Evolutionary conservation across 2,797 vertebrate species (phyloP).

Genomic region (Tragopan temminckii): DNA sequence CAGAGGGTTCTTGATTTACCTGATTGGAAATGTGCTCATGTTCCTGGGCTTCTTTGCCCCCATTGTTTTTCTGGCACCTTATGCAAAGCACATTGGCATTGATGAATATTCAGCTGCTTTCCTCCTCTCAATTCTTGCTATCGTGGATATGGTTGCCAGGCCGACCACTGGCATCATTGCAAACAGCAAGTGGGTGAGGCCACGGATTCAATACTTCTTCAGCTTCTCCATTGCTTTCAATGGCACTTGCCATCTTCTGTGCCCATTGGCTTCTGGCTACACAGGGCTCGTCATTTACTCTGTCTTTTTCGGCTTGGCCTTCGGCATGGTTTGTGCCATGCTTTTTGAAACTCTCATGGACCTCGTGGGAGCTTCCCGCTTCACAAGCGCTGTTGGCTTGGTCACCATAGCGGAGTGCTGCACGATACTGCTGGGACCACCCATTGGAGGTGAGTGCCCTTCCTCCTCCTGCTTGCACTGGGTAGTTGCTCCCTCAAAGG

Average conservation of each 20-base stretch:
- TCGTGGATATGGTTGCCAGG: constrained; percentile 87
- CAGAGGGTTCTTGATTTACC: constrained; percentile 88
- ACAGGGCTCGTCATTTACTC: constrained; percentile 78
- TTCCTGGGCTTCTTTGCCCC: constrained; percentile 88
- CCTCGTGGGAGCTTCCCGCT: constrained; percentile 83
- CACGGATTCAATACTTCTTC: constrained; percentile 87
- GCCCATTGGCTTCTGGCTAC: constrained; percentile 82
- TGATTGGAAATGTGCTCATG: constrained; percentile 86
- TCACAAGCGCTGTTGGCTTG: constrained; percentile 85
- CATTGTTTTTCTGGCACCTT: constrained; percentile 86
- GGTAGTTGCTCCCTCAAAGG: background rate
- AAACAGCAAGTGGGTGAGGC: constrained; percentile 85
- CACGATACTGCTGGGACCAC: constrained; percentile 85
- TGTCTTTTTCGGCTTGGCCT: constrained; percentile 81
- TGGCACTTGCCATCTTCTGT: constrained; percentile 85
- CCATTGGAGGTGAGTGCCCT: constrained; percentile 84
- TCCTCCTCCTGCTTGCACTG: background rate
- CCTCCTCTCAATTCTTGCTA: constrained; percentile 86
- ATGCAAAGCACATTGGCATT: constrained; percentile 81
- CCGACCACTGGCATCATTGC: constrained; percentile 83
- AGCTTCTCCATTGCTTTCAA: constrained; percentile 85
- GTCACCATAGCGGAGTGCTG: constrained; percentile 88
- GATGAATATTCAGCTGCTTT: constrained; percentile 86
- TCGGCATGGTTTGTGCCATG: constrained; percentile 87
- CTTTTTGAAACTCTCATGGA: constrained; percentile 90